Evolutionary conservation across 2,113 vertebrate genomes (phyloP), one percentile per base, ranked within the genome.

Genomic region (Talpa occidentalis): DNA sequence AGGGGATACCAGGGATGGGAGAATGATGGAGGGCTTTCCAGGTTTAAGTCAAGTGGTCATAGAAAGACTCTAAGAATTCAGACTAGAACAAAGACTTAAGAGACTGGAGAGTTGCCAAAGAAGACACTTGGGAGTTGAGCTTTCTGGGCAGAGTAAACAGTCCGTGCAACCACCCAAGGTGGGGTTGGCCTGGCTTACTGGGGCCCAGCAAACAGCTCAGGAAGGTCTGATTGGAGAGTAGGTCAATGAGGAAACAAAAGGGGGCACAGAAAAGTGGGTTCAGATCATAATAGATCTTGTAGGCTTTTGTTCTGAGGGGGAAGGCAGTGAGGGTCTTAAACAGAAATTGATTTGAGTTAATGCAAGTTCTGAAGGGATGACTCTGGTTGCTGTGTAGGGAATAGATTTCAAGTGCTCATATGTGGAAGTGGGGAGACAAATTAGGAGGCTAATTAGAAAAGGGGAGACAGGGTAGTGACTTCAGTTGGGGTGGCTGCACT

Each of bases 21-120:
- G 32, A 76, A 9, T 21, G 26, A n/a, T 26, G 7, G 15, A 60
- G 2, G 32, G 2, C 30, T 4, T 44, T 73, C 32, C 12, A 62
- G 44, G 67, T 72, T 52, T 94, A 37, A 47, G 56, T 30, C 2
- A 26, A 56, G 4, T 54, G 7, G 6, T 59, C 52, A 9, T 22
- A 10, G 40, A 86, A 64, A 37, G 8, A 10, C 47, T 81, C 47
- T 26, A 47, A 94, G 44, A 94, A 89, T n/a, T 73, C 1, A 72
- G 47, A 35, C 72, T 69, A 76, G 70, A 90, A 28, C 49, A 83
- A 86, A 90, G 56, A 42, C 30, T 78, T 85, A 49, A 88, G 64
- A 82, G 30, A 52, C 24, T 72, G 32, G 19, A 17, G 19, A 56
- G 47, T 16, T 84, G 28, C 15, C 49, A 40, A 93, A 60, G 30